Evolutionary conservation across 2,797 vertebrate genomes (phyloP), one percentile per base, ranked within the genome.

Genomic region (Selene dorsalis): DNA sequence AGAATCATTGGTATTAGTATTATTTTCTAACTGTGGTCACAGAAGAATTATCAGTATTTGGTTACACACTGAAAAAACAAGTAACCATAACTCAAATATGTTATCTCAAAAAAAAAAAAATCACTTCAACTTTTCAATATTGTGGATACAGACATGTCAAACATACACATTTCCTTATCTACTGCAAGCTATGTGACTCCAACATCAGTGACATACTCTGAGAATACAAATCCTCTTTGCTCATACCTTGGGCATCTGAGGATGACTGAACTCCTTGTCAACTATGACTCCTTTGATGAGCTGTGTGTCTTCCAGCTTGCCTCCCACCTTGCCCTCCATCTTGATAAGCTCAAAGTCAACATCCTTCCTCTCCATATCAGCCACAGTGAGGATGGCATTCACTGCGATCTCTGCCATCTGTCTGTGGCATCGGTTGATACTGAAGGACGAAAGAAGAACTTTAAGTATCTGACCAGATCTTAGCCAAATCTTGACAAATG

Each of bases 281-380:
- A 99, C 95, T n/a, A 99, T 91, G 58, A 99, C 98, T 13, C 98
- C 98, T 93, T 99, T 98, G 78, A 99, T 94, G 41, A 99, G 93
- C 81, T 98, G 96, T 0, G 98, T 99, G 89, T 99, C 98, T 84
- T 99, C 98, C 89, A 99, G 93, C 87, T 98, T 96, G 32, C 98
- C 98, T 74, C 98, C 98, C 59, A 98, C 97, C 92, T 99, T 99
- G 70, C 98, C 98, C 93, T 99, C 98, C 82, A 99, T 96, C 93
- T 99, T 99, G 90, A 99, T 98, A 55, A 99, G 96, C 91, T 99
- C 98, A 83, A 99, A 99, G 94, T 99, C 98, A 0, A 99, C 98
- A 69, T 99, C 98, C 88, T 96, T 98, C 60, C 98, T 96, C 30
- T 96, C 96, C 97, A 99, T 96, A 87, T 99, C 97, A 0, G 96